A percentile compares a stretch with the other conserved stretches of the same genome.
These are phyloP conservation scores for Trichoplax adhaerens DNA, from an alignment of 37 sponge, comb jelly and placozoan genomes.

Conservation along the genomic window DNA sequence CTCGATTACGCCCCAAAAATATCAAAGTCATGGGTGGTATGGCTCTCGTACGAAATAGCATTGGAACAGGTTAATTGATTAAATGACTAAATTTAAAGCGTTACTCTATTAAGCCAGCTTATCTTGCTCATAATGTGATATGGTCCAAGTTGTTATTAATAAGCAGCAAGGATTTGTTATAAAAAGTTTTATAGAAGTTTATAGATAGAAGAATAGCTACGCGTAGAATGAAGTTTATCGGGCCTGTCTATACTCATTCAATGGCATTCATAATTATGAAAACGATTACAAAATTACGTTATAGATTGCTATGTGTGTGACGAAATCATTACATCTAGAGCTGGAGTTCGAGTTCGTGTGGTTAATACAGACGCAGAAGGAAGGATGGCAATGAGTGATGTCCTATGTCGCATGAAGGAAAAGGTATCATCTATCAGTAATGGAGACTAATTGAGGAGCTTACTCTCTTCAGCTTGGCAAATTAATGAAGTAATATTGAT, in stretches of 20 bases:
- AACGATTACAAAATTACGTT: neutral
- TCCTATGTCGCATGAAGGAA: slow-evolving; percentile 26
- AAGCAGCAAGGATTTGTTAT: too few relatives aligned
- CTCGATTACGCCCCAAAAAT: slow-evolving; percentile 16
- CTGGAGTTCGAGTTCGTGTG: slow-evolving; percentile 25
- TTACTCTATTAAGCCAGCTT: too few relatives aligned
- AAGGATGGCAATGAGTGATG: slow-evolving; percentile 27
- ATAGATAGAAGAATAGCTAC: too few relatives aligned
- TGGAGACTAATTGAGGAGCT: too few relatives aligned
- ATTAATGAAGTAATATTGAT: neutral
- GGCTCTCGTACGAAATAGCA: slow-evolving; percentile 29
- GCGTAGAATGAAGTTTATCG: too few relatives aligned
- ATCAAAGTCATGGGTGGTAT: slow-evolving; percentile 20
- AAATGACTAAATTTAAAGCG: too few relatives aligned
- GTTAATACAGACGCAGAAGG: slow-evolving; percentile 39
- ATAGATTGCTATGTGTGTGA: slow-evolving; percentile 28
- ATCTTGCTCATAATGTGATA: too few relatives aligned
- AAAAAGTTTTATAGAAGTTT: too few relatives aligned
- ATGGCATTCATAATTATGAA: too few relatives aligned
- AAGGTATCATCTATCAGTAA: neutral
- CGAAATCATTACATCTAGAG: slow-evolving; percentile 32
- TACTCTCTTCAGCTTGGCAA: too few relatives aligned
- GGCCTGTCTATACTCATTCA: too few relatives aligned
- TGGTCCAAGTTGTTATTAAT: too few relatives aligned
- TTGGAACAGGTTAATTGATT: slow-evolving; percentile 20